These are phyloP conservation scores for Furcula furcula DNA, from an alignment of 2,888 invertebrate genomes.

Conservation along the genomic window DNA sequence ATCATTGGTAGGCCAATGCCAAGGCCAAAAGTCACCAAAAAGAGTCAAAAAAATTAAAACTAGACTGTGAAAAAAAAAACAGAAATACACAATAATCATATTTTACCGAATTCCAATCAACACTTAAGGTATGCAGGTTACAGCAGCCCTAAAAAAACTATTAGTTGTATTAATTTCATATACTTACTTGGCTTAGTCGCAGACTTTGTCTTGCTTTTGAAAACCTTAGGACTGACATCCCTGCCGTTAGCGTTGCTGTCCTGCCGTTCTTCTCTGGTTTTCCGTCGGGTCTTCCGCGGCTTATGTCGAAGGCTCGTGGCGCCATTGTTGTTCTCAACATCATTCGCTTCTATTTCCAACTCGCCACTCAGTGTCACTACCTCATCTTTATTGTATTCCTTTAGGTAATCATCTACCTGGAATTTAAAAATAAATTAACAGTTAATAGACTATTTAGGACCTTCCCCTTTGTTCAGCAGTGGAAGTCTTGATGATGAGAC, in stretches of 20 bases:
- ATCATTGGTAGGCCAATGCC: no score
- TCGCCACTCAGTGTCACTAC: conserved; percentile 75
- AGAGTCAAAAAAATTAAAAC: no score
- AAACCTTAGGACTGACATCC: conserved; percentile 76
- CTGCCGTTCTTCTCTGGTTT: conserved; percentile 64
- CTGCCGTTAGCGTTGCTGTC: conserved; percentile 59
- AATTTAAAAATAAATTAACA: conserved; percentile 1
- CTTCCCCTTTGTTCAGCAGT: no score
- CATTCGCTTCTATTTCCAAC: conserved; percentile 73
- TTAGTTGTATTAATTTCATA: background rate
- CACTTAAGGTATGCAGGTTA: no score
- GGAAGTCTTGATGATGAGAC: no score
- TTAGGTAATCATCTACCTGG: conserved; percentile 75
- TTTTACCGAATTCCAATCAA: no score
- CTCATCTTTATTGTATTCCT: conserved; percentile 77
- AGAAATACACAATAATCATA: no score
- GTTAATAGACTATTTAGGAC: no score
- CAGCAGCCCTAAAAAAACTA: no score
- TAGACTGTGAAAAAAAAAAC: no score
- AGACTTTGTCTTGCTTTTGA: conserved; percentile 60
- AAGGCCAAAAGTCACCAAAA: no score
- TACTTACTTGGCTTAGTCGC: conserved; percentile 54
- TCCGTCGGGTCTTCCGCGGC: conserved; percentile 66
- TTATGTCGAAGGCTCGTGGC: conserved; percentile 61
- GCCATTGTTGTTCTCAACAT: conserved; percentile 72